These are phyloP conservation scores for Cinclus mexicanus DNA, from an alignment of 2,113 vertebrate genomes.

Conservation along the genomic window DNA sequence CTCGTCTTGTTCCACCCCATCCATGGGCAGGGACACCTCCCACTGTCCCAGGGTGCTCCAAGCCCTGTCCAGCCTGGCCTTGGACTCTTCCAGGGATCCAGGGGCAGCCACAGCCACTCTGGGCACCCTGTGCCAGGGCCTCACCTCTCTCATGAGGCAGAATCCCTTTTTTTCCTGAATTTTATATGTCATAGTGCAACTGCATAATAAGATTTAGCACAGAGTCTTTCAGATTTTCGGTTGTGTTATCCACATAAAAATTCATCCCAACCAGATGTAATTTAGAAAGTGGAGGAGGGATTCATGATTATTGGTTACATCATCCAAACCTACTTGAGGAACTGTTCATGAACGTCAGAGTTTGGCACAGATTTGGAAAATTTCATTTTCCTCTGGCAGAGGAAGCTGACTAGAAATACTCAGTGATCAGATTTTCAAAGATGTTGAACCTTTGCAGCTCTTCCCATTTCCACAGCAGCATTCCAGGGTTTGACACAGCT, in stretches of 20 bases:
- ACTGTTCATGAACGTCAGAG: not conserved
- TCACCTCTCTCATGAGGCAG: accelerated
- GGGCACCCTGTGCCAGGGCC: not conserved
- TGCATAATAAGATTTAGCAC: not conserved
- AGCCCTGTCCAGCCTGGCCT: accelerated
- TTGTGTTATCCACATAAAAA: not conserved
- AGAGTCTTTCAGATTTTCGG: not conserved
- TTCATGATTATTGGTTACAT: constrained; percentile 13
- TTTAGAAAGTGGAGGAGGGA: not conserved
- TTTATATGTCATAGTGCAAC: not conserved
- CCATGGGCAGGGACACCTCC: not conserved
- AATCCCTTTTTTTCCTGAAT: not conserved
- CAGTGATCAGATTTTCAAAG: not conserved
- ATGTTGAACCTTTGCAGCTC: not conserved
- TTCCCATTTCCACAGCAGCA: not conserved
- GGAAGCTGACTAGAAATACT: not conserved
- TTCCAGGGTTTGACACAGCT: not conserved
- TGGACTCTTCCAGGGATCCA: not conserved
- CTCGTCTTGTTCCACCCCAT: accelerated
- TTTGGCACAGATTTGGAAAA: constrained; percentile 12
- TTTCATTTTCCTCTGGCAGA: not conserved
- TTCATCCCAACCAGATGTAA: not conserved
- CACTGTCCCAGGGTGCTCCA: accelerated
- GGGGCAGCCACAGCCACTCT: not conserved
- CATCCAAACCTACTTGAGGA: constrained; percentile 7